Base-by-base conservation (phyloP, 2,797 vertebrate genomes). In the Yasuhikotakia modesta region DNA sequence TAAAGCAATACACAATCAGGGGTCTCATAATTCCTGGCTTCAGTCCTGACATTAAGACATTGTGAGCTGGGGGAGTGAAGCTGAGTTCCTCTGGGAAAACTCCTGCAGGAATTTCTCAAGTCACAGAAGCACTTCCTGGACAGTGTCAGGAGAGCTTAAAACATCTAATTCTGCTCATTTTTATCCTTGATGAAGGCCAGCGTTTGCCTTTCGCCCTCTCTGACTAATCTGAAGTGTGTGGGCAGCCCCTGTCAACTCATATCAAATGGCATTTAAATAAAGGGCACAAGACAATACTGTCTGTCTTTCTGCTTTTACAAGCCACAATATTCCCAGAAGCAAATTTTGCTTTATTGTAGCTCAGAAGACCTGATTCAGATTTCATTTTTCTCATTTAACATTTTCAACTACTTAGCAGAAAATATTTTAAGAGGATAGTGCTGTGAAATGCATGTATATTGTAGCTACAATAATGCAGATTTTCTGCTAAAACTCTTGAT, bases 81-180 rank as follows among this genome's bases (percentile, higher is more conserved):
- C 7, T 2, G 52, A 53, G 16, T 32, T 78, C 80, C 80, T 82
- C 80, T 85, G 87, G 83, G 83, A 85, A 87, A 82, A n/a, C n/a
- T n/a, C 52, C 68, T 85, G 74, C 27, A 52, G 21, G 57, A 64
- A 69, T 76, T 86, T 85, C 79, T 83, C 77, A 81, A 82, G 67
- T 78, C 27, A 55, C 69, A 61, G 48, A 73, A 83, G 53, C 66
- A 78, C 79, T 85, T 82, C 69, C 81, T 85, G 83, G 78, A 73
- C 76, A 81, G 53, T 82, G 76, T 85, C 80, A 82, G 83, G 79
- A 71, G 22, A 43, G 61, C 43, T 75, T 75, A 46, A 77, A 75
- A 24, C n/a, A 48, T 32, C 50, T 79, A 58, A 70, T 83, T 77
- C 67, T 69, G 7, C 53, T 32, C n/a, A 68, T 67, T 75, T 55